phyloP scores from a whole-genome alignment of 2,797 vertebrate genomes.

The Setipinna tenuifilis region DNA sequence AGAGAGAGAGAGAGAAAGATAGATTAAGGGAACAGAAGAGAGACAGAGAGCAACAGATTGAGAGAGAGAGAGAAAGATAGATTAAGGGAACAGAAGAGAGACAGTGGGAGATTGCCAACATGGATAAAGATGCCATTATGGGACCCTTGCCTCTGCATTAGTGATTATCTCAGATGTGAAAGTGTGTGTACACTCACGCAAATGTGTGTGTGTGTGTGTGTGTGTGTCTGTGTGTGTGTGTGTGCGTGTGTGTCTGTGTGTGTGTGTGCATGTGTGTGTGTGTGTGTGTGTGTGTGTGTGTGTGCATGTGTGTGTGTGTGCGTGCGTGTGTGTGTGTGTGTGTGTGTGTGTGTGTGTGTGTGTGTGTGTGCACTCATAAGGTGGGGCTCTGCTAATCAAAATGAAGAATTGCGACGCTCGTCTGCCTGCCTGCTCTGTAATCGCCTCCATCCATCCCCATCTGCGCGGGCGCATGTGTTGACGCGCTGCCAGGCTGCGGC shows the following conservation, averaged over 20 bases:
- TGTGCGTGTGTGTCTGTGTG: no score
- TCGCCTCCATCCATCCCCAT: constrained; percentile 66
- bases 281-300: no score
- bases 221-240: no score
- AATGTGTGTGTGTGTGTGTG: neutral
- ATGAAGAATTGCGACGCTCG: constrained; percentile 71
- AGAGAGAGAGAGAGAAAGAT: no score
- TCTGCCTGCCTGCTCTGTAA: constrained; percentile 63
- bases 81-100: no score
- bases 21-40: neutral
- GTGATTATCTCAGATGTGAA: neutral
- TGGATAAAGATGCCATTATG: neutral
- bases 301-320: constrained; percentile 25
- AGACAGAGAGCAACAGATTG: no score
- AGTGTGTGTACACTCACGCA: neutral
- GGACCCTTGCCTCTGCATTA: neutral
- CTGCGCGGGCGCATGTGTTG: constrained; percentile 71
- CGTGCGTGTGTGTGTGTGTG: constrained; percentile 47
- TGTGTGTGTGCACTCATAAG: neutral
- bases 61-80: no score
- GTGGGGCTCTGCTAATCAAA: constrained; percentile 64
- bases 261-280: neutral
- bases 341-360: constrained; percentile 3
- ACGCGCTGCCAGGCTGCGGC: constrained; percentile 66
- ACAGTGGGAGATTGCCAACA: no score